Evolutionary conservation across 2,113 vertebrate species (phyloP), one percentile per base, ranked within the genome.

Genomic region (Seriola aureovittata): DNA sequence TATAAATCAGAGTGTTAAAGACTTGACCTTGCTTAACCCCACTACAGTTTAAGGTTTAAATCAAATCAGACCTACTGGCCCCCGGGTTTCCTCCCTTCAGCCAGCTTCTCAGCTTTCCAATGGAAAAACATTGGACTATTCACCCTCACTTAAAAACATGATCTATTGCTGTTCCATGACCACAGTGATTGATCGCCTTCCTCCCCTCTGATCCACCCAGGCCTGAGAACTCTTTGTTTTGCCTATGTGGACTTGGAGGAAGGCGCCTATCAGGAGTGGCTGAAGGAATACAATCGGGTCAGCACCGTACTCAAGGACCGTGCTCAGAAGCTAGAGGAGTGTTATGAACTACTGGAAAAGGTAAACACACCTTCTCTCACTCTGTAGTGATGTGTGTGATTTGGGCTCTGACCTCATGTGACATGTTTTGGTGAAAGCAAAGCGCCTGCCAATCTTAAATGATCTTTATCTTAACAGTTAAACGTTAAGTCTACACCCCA

Each of bases 341-440:
- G 97, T 84, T 99, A 98, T 6, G 98, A 99, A 89, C 96, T 97
- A 63, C 96, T 99, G 66, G 98, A 99, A 88, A 99, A 98, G 96
- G 98, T 99, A 91, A 77, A 48, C 23, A 8, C 21, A 48, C n/a
- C 32, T 19, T 76, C 5, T 73, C 14, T 32, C 34, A 29, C 2
- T 75, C 11, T 62, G 19, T 55, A 44, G 2, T 9, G 2, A 34
- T 62, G 4, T 54, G 5, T 44, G 10, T 23, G 29, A 25, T 25
- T 32, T 34, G 52, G 11, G n/a, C 12, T 60, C 19, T 1, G 2
- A 48, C 9, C 19, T 48, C 11, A 36, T 36, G 16, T 19, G 8
- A 50, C 4, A 19, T 21, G 19, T 21, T 5, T 19, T 21, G 5
- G 17, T 8, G 2, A 21, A 50, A 50, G 29, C 40, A 38, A 21